Percentiles rank a stretch among this genome's conserved stretches.
phyloP scores from a whole-genome alignment of 2,113 vertebrate species.

The Chroicocephalus ridibundus region DNA sequence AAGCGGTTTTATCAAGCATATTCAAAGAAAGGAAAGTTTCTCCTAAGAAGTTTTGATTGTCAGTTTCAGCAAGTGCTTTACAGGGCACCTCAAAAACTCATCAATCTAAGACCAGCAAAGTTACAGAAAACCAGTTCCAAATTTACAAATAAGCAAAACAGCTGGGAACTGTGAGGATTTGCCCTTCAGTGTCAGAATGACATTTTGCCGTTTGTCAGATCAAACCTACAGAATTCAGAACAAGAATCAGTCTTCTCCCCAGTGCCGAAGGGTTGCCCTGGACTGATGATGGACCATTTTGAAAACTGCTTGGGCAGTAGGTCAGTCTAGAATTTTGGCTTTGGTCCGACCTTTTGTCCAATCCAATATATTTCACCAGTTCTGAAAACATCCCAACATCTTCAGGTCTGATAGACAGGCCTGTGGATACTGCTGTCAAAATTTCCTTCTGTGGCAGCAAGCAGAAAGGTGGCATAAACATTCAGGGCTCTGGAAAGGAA shows the following conservation, averaged over 20 bases:
- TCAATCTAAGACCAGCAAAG: neutral
- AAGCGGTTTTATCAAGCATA: neutral
- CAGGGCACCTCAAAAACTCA: neutral
- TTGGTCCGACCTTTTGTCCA: neutral
- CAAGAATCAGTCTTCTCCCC: neutral
- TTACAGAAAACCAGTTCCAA: neutral
- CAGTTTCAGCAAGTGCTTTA: neutral
- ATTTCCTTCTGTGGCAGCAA: neutral
- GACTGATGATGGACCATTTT: neutral
- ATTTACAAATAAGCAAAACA: neutral
- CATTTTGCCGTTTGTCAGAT: neutral
- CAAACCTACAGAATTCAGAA: neutral
- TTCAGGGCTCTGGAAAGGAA: neutral
- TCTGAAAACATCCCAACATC: neutral
- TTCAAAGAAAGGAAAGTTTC: neutral
- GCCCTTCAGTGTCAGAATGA: neutral
- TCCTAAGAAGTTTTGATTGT: neutral
- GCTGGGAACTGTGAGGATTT: neutral
- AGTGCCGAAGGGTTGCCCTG: neutral
- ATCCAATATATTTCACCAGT: neutral
- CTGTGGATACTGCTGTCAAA: neutral
- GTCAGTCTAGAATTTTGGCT: neutral
- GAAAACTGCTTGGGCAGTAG: rapidly evolving
- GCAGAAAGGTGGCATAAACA: neutral
- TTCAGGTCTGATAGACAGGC: neutral